Evolutionary conservation across 2,113 vertebrate genomes (phyloP).

Genomic region (Piaya cayana): DNA sequence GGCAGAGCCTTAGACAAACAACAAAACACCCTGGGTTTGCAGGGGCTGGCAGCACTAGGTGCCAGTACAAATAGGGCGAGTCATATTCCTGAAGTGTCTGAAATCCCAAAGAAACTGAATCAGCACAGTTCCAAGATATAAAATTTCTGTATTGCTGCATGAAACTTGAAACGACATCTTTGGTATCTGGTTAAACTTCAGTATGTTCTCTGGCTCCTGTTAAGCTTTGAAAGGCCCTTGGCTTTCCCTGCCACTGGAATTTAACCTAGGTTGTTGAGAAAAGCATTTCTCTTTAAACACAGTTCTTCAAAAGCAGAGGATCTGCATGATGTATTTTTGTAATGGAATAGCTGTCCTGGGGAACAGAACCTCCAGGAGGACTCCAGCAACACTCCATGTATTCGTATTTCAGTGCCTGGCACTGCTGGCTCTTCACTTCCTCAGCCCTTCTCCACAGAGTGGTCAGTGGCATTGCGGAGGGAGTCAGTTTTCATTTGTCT

Average conservation of each 20-base stretch:
- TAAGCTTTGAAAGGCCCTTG: neutral
- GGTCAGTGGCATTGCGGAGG: conserved; percentile 24
- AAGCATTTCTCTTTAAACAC: neutral
- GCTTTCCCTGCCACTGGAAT: neutral
- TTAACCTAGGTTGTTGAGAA: neutral
- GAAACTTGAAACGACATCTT: neutral
- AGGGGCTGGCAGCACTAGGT: neutral
- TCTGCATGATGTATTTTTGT: conserved; percentile 5
- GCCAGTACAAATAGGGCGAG: neutral
- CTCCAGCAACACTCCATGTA: neutral
- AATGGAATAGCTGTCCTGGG: conserved; percentile 7
- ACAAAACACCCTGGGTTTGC: neutral
- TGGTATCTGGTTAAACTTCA: neutral
- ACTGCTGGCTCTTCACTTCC: neutral
- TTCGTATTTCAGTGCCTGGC: conserved; percentile 34
- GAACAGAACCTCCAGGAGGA: neutral
- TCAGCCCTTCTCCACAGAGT: neutral
- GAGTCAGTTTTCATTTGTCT: conserved; percentile 46
- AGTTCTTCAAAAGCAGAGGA: neutral
- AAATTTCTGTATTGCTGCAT: neutral
- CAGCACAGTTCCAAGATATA: neutral
- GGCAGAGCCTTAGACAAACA: neutral
- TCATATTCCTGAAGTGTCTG: neutral
- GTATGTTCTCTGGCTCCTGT: neutral
- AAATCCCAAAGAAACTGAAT: neutral